Evolutionary conservation across 1,140 invertebrate genomes (phyloP), one percentile per base, ranked within the genome.

Genomic region (Eueides isabella): DNA sequence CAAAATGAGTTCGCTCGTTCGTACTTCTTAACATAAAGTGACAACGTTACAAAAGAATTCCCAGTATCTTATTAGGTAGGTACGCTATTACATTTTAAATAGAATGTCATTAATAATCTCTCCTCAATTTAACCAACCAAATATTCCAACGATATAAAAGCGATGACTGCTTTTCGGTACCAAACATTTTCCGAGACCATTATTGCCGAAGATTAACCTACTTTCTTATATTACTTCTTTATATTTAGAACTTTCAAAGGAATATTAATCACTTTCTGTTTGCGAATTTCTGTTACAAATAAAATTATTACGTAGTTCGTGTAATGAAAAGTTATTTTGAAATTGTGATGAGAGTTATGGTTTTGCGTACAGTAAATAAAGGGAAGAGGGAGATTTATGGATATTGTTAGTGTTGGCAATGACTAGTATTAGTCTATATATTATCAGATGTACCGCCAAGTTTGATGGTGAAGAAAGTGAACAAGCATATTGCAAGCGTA

Each of bases 171-270:
- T n/a, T 26, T 44, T 55, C 11, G 23, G 19, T 55, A 55, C 48
- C 26, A 55, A 55, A 26, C 48, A 55, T 55, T 55, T 55, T 26
- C 9, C 48, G 48, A 9, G 48, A 26, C 48, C 48, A 55, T 55
- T 55, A 55, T 26, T 55, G n/a, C 23, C 19, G 12, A 55, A 55
- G 48, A 55, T 55, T 26, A 55, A 26, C 23, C 23, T 55, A 55
- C 48, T 55, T 55, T 55, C 19, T 55, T 23, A 23, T 26, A 55
- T 19, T 26, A 26, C n/a, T 55, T 19, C 48, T 55, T 26, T 55
- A 48, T 48, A 48, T 48, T 48, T 48, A 48, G n/a, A 48, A 48
- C 41, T 48, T 48, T 48, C 41, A 48, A 48, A 48, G 41, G 41
- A 48, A 48, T 48, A 48, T 48, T 48, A 2, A 23, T 55, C 11